A percentile compares a stretch with the other conserved stretches of the same genome.
These are phyloP conservation scores for Gryllus bimaculatus DNA, from an alignment of 1,140 invertebrate genomes.

Conservation along the genomic window DNA sequence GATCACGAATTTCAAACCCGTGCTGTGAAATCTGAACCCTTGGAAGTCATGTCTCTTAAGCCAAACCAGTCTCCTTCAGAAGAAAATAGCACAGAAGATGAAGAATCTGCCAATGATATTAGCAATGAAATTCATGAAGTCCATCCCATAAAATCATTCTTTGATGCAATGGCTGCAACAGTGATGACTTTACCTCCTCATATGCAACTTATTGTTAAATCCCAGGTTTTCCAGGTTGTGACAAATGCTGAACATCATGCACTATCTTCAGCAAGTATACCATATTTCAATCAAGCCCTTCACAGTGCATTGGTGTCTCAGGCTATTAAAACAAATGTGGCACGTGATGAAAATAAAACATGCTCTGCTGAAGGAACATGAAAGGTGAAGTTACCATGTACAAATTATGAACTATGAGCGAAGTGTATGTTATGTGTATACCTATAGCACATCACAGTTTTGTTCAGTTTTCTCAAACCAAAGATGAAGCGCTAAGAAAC, in stretches of 20 bases:
- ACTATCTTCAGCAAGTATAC: neutral
- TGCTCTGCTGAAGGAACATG: neutral
- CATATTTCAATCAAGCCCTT: neutral
- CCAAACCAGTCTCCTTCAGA: neutral
- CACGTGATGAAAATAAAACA: neutral
- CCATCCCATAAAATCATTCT: neutral
- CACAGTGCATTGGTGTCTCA: neutral
- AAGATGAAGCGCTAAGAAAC: neutral
- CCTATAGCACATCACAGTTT: neutral
- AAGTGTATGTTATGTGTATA: neutral
- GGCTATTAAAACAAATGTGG: neutral
- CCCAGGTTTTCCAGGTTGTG: neutral
- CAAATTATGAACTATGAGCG: neutral
- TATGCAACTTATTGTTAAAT: neutral
- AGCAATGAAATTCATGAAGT: neutral
- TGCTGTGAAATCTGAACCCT: neutral
- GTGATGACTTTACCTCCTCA: neutral
- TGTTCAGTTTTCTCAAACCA: neutral
- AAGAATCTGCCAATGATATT: neutral
- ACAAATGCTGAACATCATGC: conserved; percentile 4
- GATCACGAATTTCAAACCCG: neutral
- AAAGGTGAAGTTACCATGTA: neutral
- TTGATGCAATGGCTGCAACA: neutral
- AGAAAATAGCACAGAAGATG: neutral
- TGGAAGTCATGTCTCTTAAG: neutral